Base-by-base conservation (phyloP, 2,888 invertebrate genomes). In the Pheosia gnoma region DNA sequence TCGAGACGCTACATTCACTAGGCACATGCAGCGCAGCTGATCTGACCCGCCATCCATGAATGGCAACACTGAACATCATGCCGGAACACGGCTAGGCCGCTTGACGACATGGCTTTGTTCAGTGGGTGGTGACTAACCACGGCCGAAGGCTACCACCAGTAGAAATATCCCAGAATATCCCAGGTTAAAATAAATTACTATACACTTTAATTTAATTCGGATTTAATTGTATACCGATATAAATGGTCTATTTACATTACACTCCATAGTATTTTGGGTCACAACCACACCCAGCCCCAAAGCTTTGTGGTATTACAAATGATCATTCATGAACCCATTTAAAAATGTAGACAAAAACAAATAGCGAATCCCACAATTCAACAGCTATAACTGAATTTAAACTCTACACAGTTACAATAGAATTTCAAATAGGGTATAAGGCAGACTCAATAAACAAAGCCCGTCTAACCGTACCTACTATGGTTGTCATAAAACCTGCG, bases 401-500 rank as follows among this genome's bases (percentile, higher is more conserved):
- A 59, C 62, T 61, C 69, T 68, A 60, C 51, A 13, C 41, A 51
- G 10, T 45, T 47, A 53, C 57, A 55, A 64, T 71, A 75, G 56
- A 65, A 66, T 53, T 61, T 57, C 58, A n/a, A n/a, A 47, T 47
- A 5, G 47, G 4, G 4, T n/a, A n/a, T 9, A 9, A n/a, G 5
- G n/a, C 45, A 65, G 51, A 43, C 36, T 59, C 41, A 54, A 61
- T 71, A 67, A 68, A 75, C 65, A 68, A 66, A 60, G 51, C 52
- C 58, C 13, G 53, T 68, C 47, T 63, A 58, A 65, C 56, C 64
- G 11, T 47, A n/a, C 47, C 65, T 60, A 66, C 37, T 66, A 68
- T 65, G 62, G 63, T 54, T 64, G 63, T 62, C 61, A 68, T 75
- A 67, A 74, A 67, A 69, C 70, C 62, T 68, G 68, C 67, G 79